Evolutionary conservation across 1,140 invertebrate genomes (phyloP).

Genomic region (Sminthurinus signatus): DNA sequence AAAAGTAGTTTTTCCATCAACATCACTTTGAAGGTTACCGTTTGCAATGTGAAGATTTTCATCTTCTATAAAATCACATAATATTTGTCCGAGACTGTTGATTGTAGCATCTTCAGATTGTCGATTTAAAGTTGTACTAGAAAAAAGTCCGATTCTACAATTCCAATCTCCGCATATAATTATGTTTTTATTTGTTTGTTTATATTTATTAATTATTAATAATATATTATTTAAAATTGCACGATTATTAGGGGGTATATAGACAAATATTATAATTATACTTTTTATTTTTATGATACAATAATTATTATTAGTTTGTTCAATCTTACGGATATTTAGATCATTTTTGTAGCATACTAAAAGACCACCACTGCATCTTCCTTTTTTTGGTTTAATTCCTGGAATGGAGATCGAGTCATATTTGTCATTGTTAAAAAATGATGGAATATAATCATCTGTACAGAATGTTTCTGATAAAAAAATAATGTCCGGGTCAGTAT

Average conservation of each 20-base stretch:
- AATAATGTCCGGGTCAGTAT: too few relatives aligned
- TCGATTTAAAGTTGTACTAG: neutral
- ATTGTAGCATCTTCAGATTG: neutral
- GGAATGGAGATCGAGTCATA: too few relatives aligned
- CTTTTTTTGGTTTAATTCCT: too few relatives aligned
- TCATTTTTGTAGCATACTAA: conserved; percentile 1
- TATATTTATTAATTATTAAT: neutral
- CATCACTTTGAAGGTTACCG: neutral
- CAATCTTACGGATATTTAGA: neutral
- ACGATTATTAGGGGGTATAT: neutral
- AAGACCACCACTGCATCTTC: neutral
- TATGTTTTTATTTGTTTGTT: neutral
- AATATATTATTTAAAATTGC: neutral
- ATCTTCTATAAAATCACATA: neutral
- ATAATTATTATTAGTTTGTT: neutral
- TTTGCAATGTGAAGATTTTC: neutral
- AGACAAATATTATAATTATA: neutral
- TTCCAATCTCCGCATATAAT: neutral
- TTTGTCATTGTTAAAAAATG: too few relatives aligned
- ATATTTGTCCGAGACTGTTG: neutral
- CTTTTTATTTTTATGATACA: neutral
- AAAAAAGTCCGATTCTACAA: neutral
- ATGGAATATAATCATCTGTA: too few relatives aligned
- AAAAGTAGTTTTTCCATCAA: neutral
- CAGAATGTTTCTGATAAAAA: too few relatives aligned